Conservation (phyloP, 2,113 vertebrate genomes). For the Atrichornis clamosus region DNA sequence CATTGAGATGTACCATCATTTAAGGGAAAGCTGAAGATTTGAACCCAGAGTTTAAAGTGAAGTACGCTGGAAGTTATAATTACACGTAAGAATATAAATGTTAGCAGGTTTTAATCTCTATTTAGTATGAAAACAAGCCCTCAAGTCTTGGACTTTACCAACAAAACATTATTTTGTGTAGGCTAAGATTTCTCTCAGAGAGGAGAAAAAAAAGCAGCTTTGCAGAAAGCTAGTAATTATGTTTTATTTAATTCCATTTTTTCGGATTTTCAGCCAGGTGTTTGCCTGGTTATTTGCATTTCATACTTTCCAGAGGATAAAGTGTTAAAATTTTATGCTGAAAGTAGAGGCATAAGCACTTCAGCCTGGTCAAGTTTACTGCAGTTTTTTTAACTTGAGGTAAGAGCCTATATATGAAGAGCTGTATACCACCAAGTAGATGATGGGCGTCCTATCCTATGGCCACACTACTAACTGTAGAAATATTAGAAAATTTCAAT, state of each 20-base stretch:
- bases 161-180: neutral
- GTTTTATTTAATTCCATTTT: neutral
- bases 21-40: neutral
- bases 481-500: neutral
- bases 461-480: fast-evolving
- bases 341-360: neutral
- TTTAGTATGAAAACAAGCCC: neutral
- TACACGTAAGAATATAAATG: neutral
- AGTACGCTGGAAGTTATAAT: neutral
- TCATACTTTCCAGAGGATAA: neutral
- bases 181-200: neutral
- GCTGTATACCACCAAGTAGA: neutral
- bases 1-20: neutral
- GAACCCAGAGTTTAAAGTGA: neutral
- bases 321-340: neutral
- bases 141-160: neutral
- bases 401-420: neutral
- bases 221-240: neutral
- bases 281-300: neutral
- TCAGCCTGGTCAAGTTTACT: neutral
- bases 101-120: neutral
- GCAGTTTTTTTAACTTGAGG: neutral
- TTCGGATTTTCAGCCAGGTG: neutral
- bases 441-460: neutral
- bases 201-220: neutral